These are phyloP conservation scores for Himantopus leucocephalus DNA, from an alignment of 2,113 vertebrate genomes.

Conservation along the genomic window DNA sequence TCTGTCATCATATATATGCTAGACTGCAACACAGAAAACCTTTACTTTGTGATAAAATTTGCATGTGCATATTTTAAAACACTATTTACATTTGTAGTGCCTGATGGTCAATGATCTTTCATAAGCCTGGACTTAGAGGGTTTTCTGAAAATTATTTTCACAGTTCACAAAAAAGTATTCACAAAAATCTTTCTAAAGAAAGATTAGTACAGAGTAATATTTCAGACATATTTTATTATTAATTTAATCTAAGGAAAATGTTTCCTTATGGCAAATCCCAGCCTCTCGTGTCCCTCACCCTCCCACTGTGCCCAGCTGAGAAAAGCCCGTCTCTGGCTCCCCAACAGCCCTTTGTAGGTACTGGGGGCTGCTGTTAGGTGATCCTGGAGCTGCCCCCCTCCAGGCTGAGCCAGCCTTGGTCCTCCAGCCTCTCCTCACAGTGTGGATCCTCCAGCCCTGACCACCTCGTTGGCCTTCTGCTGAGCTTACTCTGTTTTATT, in stretches of 20 bases:
- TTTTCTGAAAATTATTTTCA: neutral
- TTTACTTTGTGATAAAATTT: neutral
- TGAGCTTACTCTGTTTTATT: neutral
- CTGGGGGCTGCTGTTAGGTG: neutral
- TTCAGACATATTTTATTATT: neutral
- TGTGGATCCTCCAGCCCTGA: no score
- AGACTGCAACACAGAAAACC: neutral
- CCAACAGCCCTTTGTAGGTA: accelerated
- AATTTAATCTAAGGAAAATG: neutral
- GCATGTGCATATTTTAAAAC: neutral
- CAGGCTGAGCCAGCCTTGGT: neutral
- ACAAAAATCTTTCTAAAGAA: neutral
- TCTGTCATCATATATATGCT: neutral
- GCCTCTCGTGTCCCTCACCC: accelerated
- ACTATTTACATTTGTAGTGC: neutral
- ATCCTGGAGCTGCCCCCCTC: accelerated
- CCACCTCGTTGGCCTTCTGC: neutral
- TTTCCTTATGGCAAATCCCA: neutral
- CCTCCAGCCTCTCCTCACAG: neutral
- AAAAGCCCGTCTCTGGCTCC: accelerated
- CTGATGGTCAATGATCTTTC: neutral
- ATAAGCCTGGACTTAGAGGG: neutral
- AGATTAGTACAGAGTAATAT: neutral
- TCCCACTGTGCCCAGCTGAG: accelerated
- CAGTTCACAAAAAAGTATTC: neutral